Conservation (phyloP, 2,888 invertebrate genomes). For the Dryadula phaetusa region DNA sequence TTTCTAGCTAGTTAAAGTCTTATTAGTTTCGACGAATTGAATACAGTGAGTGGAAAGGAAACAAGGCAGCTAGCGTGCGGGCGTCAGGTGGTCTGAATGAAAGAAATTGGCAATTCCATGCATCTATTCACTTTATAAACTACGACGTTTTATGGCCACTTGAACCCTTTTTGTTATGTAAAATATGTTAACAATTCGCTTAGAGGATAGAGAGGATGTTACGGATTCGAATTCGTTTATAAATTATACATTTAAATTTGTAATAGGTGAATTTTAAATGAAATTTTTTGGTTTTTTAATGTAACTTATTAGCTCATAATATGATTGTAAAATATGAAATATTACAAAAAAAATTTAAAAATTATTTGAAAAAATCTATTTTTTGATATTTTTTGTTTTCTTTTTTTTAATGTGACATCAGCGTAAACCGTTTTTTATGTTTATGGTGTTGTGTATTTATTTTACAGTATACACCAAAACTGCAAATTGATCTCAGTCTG, state of each 20-base stretch:
- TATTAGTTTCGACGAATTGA: slow-evolving; percentile 12
- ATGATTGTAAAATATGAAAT: too few species aligned
- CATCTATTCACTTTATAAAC: slow-evolving; percentile 42
- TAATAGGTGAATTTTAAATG: too few species aligned
- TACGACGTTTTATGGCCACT: slow-evolving; percentile 31
- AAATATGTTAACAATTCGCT: slow-evolving; percentile 16
- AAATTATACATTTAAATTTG: not conserved
- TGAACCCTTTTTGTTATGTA: slow-evolving; percentile 19
- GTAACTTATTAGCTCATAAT: too few species aligned
- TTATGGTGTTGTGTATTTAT: too few species aligned
- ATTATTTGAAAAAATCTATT: too few species aligned
- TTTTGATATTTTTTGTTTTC: too few species aligned
- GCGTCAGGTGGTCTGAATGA: slow-evolving; percentile 43
- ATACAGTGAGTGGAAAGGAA: slow-evolving; percentile 6
- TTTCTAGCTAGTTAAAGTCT: not conserved
- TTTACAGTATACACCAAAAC: too few species aligned
- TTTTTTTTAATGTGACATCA: too few species aligned
- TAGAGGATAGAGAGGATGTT: not conserved
- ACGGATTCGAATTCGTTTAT: not conserved
- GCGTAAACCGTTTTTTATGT: too few species aligned
- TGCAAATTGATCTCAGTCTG: too few species aligned
- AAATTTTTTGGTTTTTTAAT: too few species aligned
- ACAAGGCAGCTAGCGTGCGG: slow-evolving; percentile 14
- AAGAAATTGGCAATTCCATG: slow-evolving; percentile 45
- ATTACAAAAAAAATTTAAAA: too few species aligned